Evolutionary conservation across 2,113 vertebrate genomes (phyloP), one percentile per base, ranked within the genome.

Genomic region (Sylvietta virens): DNA sequence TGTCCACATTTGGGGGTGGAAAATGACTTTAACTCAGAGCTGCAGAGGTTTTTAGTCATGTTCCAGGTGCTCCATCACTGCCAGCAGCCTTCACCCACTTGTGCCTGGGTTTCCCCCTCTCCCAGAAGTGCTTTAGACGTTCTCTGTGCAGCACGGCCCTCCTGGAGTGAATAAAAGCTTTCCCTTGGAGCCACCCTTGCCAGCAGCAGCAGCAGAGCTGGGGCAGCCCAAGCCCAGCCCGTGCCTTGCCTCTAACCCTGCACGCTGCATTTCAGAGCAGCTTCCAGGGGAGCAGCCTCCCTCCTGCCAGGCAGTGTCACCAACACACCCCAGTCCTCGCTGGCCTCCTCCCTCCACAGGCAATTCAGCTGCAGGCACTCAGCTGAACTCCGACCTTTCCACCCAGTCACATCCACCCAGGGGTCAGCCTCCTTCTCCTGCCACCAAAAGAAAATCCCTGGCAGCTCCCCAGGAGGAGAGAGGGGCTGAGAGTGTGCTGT

Each of bases 341-440:
- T 79, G 92, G 80, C 89, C 95, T 95, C 81, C 45, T 64, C 89
- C 79, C 81, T 83, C 81, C 86, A 44, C 22, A 77, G 86, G 67
- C 74, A 66, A 47, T 58, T 54, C 37, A 20, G 33, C 87, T 87
- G 69, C 84, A 85, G 89, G 89, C 91, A 69, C 72, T 10, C 3
- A 48, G 40, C 61, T 87, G 45, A 87, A 37, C 93, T 95, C 76
- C 48, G 69, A 2, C 95, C 62, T 85, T 69, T 31, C 53, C 67
- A 45, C 79, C 69, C 47, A 17, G 33, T 22, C 72, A 28, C 39
- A 51, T 4, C 30, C 30, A 11, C 26, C 10, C 12, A 53, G 50
- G 81, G 28, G 13, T 81, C 28, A 6, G 8, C 21, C 26, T 45
- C 2, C 0, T 44, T 65, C 22, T 37, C 10, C 42, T 82, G 53